These are phyloP conservation scores for Hippocampus barbouri DNA, from an alignment of 2,113 vertebrate genomes.

Conservation along the genomic window DNA sequence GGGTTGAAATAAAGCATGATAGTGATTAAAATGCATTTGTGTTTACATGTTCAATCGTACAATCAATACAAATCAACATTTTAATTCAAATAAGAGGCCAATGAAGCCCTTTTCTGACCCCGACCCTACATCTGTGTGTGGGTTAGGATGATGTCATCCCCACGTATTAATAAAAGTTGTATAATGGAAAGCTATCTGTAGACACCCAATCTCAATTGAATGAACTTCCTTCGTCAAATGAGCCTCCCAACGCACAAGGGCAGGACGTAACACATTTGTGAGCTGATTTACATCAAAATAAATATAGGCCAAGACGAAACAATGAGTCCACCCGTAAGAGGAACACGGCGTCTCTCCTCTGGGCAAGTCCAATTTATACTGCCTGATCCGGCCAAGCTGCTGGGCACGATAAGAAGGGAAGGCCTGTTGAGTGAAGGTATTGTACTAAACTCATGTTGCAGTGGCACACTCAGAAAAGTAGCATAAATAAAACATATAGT, in stretches of 20 bases:
- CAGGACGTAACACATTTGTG: slow-evolving; percentile 88
- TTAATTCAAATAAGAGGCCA: slow-evolving; percentile 10
- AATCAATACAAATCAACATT: not conserved
- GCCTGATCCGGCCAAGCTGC: slow-evolving; percentile 72
- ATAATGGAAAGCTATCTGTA: slow-evolving; percentile 72
- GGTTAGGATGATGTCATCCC: slow-evolving; percentile 69
- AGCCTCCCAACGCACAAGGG: slow-evolving; percentile 76
- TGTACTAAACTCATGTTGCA: slow-evolving; percentile 38
- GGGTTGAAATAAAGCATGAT: too few relatives aligned
- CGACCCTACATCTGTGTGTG: slow-evolving; percentile 36
- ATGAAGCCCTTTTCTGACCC: slow-evolving; percentile 51
- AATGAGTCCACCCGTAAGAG: slow-evolving; percentile 80
- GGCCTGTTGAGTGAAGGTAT: slow-evolving; percentile 43
- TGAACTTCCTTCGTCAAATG: slow-evolving; percentile 77
- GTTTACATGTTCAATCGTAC: too few relatives aligned
- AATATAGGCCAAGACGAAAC: slow-evolving; percentile 83
- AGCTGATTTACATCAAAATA: slow-evolving; percentile 91
- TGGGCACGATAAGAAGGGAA: slow-evolving; percentile 69
- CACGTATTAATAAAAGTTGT: slow-evolving; percentile 55
- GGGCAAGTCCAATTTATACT: slow-evolving; percentile 70
- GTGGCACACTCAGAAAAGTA: slow-evolving; percentile 24
- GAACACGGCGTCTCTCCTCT: slow-evolving; percentile 74
- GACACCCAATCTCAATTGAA: slow-evolving; percentile 71
- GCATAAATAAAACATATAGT: slow-evolving; percentile 27
- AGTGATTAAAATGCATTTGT: too few relatives aligned